phyloP scores from a whole-genome alignment of 2,113 vertebrate genomes.

The Ibidorhyncha struthersii region DNA sequence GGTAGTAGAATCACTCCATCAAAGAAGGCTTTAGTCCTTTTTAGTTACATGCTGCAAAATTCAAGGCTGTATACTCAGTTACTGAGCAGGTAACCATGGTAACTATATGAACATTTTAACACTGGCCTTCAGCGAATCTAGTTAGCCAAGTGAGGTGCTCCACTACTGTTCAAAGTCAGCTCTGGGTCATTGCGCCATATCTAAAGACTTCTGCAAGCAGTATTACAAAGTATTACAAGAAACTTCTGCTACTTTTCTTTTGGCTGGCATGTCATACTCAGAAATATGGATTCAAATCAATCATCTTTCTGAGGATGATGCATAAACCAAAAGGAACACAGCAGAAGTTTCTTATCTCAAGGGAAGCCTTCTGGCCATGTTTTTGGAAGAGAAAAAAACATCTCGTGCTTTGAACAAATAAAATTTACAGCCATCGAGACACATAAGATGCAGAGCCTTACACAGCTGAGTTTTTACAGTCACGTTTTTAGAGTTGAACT shows the following conservation, averaged over 20 bases:
- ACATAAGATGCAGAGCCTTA: neutral
- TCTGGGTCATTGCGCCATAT: neutral
- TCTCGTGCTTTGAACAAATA: neutral
- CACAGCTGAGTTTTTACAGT: neutral
- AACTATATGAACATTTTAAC: neutral
- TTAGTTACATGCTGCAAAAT: neutral
- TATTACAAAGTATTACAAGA: neutral
- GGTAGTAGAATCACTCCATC: rapidly evolving
- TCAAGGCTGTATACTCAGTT: neutral
- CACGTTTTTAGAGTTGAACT: neutral
- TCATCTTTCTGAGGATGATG: neutral
- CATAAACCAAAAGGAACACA: neutral
- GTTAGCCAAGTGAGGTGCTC: neutral
- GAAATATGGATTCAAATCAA: neutral
- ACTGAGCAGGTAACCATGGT: neutral
- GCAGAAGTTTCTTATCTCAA: neutral
- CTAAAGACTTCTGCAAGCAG: neutral
- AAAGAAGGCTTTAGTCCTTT: neutral
- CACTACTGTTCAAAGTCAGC: neutral
- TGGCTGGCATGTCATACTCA: neutral
- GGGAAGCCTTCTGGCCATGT: neutral
- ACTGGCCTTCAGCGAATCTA: neutral
- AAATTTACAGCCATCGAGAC: neutral
- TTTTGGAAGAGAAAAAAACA: neutral
- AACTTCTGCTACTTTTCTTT: neutral